These are phyloP conservation scores for Sander vitreus DNA, from an alignment of 2,113 vertebrate genomes.

Conservation along the genomic window DNA sequence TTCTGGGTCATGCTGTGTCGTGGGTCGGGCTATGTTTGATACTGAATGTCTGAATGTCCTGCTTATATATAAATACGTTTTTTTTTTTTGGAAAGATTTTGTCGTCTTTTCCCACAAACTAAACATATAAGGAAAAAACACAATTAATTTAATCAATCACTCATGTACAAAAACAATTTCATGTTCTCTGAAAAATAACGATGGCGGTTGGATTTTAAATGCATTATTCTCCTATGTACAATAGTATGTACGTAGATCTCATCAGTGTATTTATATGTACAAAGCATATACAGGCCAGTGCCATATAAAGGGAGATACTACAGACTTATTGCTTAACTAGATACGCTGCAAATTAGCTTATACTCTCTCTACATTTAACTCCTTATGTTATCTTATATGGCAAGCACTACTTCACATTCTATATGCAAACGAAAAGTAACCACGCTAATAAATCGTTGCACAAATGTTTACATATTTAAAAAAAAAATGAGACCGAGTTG, in stretches of 20 bases:
- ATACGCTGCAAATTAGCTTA: conserved; percentile 81
- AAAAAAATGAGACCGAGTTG: conserved; percentile 33
- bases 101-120: conserved; percentile 1
- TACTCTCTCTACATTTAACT: conserved; percentile 71
- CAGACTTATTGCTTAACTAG: conserved; percentile 88
- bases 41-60: conserved; percentile 72
- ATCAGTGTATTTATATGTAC: conserved; percentile 75
- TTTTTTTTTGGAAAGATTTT: conserved; percentile 60
- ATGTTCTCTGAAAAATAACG: conserved; percentile 86
- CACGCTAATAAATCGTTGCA: conserved; percentile 66
- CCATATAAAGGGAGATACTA: conserved; percentile 83
- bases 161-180: conserved; percentile 86
- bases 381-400: conserved; percentile 72
- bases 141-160: conserved; percentile 77
- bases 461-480: conserved; percentile 55
- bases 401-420: conserved; percentile 77
- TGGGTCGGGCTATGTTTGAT: conserved; percentile 73
- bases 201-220: conserved; percentile 81
- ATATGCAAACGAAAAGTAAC: conserved; percentile 66
- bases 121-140: conserved; percentile 7
- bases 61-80: conserved; percentile 61
- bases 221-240: conserved; percentile 81
- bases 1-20: conserved; percentile 69
- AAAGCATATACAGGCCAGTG: conserved; percentile 81
- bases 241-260: conserved; percentile 63